Conservation (phyloP, 2,888 invertebrate species). For the Calameuta idolon region DNA sequence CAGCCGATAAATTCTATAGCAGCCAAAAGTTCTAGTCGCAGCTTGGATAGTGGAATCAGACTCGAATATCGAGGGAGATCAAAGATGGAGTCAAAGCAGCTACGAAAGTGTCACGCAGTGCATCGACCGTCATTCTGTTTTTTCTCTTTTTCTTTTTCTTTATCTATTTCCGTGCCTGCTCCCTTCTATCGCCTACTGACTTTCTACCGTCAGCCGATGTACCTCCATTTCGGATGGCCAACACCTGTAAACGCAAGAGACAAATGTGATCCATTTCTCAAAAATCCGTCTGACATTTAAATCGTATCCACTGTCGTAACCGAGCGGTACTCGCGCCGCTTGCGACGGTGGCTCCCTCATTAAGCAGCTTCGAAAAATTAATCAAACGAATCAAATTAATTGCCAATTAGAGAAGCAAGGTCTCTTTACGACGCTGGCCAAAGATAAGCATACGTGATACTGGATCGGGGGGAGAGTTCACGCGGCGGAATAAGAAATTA, state of each 20-base stretch:
- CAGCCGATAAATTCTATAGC: constrained; percentile 39
- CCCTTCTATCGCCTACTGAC: no score
- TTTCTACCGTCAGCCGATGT: no score
- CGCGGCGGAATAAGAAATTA: no score
- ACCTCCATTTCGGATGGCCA: no score
- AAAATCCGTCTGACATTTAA: constrained; percentile 22
- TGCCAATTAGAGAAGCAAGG: constrained; percentile 41
- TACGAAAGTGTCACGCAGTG: not conserved
- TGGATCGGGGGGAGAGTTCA: no score
- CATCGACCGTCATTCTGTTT: constrained; percentile 1
- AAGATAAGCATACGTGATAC: not conserved
- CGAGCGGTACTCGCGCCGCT: constrained; percentile 11
- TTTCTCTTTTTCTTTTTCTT: constrained; percentile 8
- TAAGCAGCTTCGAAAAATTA: constrained; percentile 30
- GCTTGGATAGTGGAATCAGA: no score
- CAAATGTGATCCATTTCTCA: constrained; percentile 20
- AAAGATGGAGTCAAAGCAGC: no score
- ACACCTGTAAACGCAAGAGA: constrained; percentile 3
- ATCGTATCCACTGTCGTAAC: constrained; percentile 17
- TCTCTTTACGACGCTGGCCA: constrained; percentile 23
- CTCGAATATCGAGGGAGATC: no score
- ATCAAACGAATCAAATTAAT: constrained; percentile 49
- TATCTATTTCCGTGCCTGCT: not conserved
- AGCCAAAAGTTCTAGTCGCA: no score
- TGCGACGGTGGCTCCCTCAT: constrained; percentile 17